Evolutionary conservation across 2,888 invertebrate genomes (phyloP), one percentile per base, ranked within the genome.

Genomic region (Apamea anceps): DNA sequence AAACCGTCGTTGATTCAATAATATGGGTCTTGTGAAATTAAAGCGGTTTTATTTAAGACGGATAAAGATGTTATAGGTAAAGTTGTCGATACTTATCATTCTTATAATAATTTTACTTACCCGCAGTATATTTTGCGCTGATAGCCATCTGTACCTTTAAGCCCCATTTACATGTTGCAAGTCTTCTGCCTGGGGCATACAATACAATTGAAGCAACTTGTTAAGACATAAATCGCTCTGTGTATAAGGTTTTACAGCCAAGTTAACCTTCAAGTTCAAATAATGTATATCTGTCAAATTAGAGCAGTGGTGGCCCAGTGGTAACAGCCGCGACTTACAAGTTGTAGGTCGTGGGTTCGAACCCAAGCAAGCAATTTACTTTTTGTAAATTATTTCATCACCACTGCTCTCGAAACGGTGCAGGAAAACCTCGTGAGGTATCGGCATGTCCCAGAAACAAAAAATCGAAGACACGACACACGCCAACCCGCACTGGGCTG

Each of bases 1-100:
- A 75, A 73, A 66, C 65, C 21, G n/a, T 48, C 32, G n/a, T 12
- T 42, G 25, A 63, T 66, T 57, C 57, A 72, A 73, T 70, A 62
- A 75, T 66, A 45, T 48, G 48, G 21, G 65, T 63, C 57, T 51
- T 60, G 32, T 32, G 45, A 68, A 37, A 72, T 57, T 48, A 60
- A 42, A 75, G 45, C 7, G 51, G 21, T 54, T 68, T 72, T 57
- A 21, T 21, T 68, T 68, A 3, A 57, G 32, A 57, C 51, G 60
- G 28, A n/a, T 25, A 25, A 54, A 28, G 51, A 60, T 65, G 62
- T 72, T 21, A 60, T 60, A 51, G 15, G n/a, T 66, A 32, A 37
- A 60, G 15, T 62, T 72, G 48, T 42, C 25, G 3, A 4, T 57
- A 12, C 15, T 77, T 25, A 45, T 12, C 3, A 12, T 48, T 37